Evolutionary conservation across 2,888 invertebrate genomes (phyloP).

Genomic region (Corythucha ciliata): DNA sequence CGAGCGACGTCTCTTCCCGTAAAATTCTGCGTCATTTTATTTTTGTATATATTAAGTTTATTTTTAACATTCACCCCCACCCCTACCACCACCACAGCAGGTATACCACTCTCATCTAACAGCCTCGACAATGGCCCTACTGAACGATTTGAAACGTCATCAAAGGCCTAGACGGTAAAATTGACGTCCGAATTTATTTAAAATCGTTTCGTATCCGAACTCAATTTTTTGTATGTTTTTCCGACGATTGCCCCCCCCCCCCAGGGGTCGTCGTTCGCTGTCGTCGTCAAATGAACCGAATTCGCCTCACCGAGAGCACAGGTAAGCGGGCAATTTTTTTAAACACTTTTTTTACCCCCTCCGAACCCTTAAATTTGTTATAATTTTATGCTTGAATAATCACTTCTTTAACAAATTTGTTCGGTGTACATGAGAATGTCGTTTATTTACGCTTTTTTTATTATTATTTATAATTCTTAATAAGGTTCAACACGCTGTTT

Average conservation of each 20-base stretch:
- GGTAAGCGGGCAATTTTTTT: too few relatives aligned
- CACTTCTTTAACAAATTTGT: too few relatives aligned
- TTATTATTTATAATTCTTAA: too few relatives aligned
- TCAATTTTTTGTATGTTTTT: too few relatives aligned
- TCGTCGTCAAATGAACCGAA: conserved; percentile 31
- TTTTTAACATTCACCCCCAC: conserved; percentile 1
- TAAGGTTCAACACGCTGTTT: too few relatives aligned
- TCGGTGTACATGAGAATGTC: too few relatives aligned
- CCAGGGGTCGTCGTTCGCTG: conserved; percentile 30
- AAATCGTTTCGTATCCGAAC: too few relatives aligned
- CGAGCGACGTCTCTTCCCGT: conserved; percentile 71
- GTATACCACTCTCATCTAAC: conserved; percentile 34
- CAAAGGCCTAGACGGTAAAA: conserved; percentile 31
- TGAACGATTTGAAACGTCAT: conserved; percentile 33
- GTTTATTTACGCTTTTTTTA: too few relatives aligned
- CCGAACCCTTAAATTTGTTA: too few relatives aligned
- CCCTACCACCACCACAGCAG: conserved; percentile 31
- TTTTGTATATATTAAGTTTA: conserved; percentile 7
- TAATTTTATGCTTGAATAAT: too few relatives aligned
- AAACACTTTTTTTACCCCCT: too few relatives aligned
- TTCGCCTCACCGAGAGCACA: conserved; percentile 30
- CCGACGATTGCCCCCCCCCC: too few relatives aligned
- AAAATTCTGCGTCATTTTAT: conserved; percentile 38
- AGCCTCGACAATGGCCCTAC: conserved; percentile 31
- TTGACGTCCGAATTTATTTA: conserved; percentile 6